phyloP scores from a whole-genome alignment of 2,797 vertebrate species.

The Chanos chanos region DNA sequence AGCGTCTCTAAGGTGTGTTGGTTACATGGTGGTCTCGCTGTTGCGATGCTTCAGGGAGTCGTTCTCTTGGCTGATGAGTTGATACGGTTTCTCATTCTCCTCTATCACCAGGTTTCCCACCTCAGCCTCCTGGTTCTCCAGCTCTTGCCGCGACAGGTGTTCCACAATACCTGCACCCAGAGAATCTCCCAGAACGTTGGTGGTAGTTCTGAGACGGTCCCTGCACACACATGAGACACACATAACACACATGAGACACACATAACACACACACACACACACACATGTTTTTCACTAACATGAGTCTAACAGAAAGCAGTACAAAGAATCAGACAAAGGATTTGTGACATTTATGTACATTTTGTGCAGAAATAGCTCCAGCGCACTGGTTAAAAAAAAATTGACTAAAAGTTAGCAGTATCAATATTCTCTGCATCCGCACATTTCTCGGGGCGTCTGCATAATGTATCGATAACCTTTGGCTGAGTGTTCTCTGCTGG shows the following conservation, averaged over 20 bases:
- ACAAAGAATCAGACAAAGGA: too few relatives aligned
- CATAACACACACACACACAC: too few relatives aligned
- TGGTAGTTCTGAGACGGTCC: conserved; percentile 90
- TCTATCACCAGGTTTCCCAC: conserved; percentile 79
- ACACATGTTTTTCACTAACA: conserved; percentile 52
- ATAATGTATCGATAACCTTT: conserved; percentile 75
- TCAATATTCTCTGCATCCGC: conserved; percentile 38
- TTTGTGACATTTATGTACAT: too few relatives aligned
- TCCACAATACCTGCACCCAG: conserved; percentile 90
- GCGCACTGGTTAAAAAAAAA: too few relatives aligned
- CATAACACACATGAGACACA: too few relatives aligned
- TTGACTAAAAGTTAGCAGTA: conserved; percentile 20
- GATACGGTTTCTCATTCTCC: conserved; percentile 83
- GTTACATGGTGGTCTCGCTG: conserved; percentile 83
- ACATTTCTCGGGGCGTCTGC: conserved; percentile 48
- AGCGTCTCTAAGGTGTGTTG: neutral
- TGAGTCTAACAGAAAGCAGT: too few relatives aligned
- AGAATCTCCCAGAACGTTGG: conserved; percentile 93
- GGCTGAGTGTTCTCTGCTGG: conserved; percentile 50
- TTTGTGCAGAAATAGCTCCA: too few relatives aligned
- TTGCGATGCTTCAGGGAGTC: conserved; percentile 67
- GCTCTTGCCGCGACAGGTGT: conserved; percentile 84
- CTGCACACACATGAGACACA: conserved; percentile 67
- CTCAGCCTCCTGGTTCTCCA: conserved; percentile 79
- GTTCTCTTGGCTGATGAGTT: conserved; percentile 80